Base-by-base conservation (phyloP, 2,888 invertebrate genomes). In the Campopleginae sp. region DNA sequence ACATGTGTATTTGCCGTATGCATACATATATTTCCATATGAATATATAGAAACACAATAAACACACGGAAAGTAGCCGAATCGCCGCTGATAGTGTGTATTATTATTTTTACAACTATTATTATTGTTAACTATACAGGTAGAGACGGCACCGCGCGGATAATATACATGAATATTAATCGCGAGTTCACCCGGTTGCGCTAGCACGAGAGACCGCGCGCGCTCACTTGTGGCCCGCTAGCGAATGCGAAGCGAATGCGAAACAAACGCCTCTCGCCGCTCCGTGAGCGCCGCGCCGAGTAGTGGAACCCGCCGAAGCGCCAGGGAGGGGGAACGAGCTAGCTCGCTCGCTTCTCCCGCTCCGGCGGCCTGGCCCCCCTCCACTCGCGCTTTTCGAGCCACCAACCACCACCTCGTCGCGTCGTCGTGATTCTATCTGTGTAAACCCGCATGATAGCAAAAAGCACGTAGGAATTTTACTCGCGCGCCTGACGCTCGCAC, bases 201-300 rank as follows among this genome's bases (percentile, higher is more conserved):
- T 44, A 58, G 61, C 46, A 71, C 71, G 71, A 80, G 71, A 51
- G 14, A 72, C 46, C 72, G 38, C 38, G 63, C 63, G 63, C 72
- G 51, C 61, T 48, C 51, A 71, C 63, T 63, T 65, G 76, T 80
- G 72, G 79, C 79, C 51, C 79, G 79, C 51, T n/a, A 80, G 78
- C 78, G 70, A 79, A 70, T 79, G 78, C 78, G 3, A 5, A 33
- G 78, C 78, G 70, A 79, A 5, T 4, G 78, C 78, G 70, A 79
- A 65, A 80, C 48, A 51, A 80, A 51, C 63, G 72, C 42, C 71
- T 70, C 78, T 44, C 61, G 10, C 17, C 27, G 19, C 48, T 14
- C 44, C 70, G 70, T 12, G 46, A 63, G 75, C 23, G 61, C 31
- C 7, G 48, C 14, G 31, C 19, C 48, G 2, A 27, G 61, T 12